Percentiles rank a stretch among this genome's conserved stretches.
Conservation (phyloP, 2,797 vertebrate species). For the Neoniphon sammara region DNA sequence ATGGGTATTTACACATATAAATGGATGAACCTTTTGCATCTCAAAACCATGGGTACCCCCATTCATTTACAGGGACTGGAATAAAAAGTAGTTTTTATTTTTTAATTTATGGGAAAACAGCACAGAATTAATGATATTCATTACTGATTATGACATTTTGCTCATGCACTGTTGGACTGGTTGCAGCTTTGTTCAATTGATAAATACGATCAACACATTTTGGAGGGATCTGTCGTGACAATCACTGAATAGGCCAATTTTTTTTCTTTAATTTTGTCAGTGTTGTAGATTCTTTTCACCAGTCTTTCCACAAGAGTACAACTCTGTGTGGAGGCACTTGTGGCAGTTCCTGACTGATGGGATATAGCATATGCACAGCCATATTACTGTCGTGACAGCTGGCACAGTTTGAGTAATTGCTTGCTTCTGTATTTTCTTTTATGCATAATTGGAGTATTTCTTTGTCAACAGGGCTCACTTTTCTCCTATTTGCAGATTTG, state of each 20-base stretch:
- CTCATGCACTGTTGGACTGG: no score
- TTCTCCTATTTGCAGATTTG: background rate
- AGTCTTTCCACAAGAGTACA: conserved; percentile 41
- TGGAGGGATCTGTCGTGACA: background rate
- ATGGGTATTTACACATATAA: no score
- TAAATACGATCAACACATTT: background rate
- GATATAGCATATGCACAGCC: conserved; percentile 51
- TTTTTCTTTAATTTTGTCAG: conserved; percentile 42
- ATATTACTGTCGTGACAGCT: conserved; percentile 71
- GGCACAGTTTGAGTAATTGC: conserved; percentile 74
- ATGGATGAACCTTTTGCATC: no score
- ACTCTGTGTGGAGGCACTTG: conserved; percentile 32
- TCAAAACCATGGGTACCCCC: no score
- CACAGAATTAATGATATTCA: no score
- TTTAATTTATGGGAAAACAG: no score
- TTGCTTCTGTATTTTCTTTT: conserved; percentile 59
- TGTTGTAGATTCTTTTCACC: conserved; percentile 33
- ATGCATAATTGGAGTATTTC: conserved; percentile 68
- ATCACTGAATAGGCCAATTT: conserved; percentile 23
- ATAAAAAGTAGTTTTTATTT: no score
- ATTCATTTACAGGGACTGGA: no score
- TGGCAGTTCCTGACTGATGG: conserved; percentile 69
- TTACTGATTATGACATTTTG: no score
- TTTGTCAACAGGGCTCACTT: conserved; percentile 61
- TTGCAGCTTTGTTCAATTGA: no score